Percentiles rank a stretch among this genome's conserved stretches.
Evolutionary conservation across 1,140 invertebrate species (phyloP).

Genomic region (Eriocheir sinensis): DNA sequence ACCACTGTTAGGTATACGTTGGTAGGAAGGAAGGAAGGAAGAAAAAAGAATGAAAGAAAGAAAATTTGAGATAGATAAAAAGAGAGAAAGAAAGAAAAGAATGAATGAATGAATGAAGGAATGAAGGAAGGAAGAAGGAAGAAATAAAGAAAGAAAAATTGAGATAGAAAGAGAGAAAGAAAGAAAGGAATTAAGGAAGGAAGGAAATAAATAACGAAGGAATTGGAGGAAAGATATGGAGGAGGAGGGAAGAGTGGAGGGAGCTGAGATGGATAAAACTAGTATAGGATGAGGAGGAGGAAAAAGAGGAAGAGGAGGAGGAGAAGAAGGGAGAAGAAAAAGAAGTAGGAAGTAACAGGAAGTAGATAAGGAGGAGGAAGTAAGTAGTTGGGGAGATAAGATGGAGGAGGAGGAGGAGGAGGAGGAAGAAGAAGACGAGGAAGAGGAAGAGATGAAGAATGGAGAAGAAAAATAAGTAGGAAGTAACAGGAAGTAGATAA

Average conservation of each 20-base stretch:
- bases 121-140: neutral
- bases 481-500: no score
- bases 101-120: neutral
- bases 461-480: no score
- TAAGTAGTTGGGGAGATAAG: no score
- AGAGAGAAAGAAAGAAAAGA: neutral
- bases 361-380: no score
- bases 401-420: no score
- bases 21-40: no score
- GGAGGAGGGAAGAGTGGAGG: neutral
- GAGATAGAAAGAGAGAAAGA: neutral
- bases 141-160: neutral
- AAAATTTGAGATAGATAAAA: neutral
- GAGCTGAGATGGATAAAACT: neutral
- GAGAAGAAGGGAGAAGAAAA: no score
- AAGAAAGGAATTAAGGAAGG: neutral
- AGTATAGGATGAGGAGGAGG: neutral
- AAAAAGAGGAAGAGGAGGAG: neutral
- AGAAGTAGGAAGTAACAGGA: no score
- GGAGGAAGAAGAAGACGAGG: no score
- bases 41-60: no score
- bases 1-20: no score
- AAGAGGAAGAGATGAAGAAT: no score
- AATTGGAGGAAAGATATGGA: neutral
- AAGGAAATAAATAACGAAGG: neutral